Conservation (phyloP, 1,140 invertebrate genomes). For the Pseudomyrmex sp. region DNA sequence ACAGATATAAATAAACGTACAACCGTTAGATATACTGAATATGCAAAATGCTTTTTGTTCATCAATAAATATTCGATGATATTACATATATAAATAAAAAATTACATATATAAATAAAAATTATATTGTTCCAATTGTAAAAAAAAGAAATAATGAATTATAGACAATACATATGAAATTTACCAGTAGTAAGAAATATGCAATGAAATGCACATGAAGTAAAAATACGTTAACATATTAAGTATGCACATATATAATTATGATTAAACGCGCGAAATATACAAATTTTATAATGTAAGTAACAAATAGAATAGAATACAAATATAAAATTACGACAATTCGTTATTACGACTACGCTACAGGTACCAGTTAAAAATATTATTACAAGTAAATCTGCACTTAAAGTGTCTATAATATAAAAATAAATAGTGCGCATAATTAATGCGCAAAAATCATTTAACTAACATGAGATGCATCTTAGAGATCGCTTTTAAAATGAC, state of each 20-base stretch:
- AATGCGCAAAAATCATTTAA: constrained; percentile 5
- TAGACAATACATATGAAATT: constrained; percentile 11
- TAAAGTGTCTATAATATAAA: constrained; percentile 17
- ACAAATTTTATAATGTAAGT: constrained; percentile 16
- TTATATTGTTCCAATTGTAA: background rate
- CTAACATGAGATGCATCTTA: background rate
- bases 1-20: constrained; percentile 21
- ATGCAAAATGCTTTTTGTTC: background rate
- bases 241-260: constrained; percentile 1
- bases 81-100: background rate
- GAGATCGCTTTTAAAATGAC: constrained; percentile 5
- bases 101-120: background rate
- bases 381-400: background rate
- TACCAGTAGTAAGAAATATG: background rate
- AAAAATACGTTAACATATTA: background rate
- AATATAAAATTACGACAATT: constrained; percentile 34
- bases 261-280: constrained; percentile 11
- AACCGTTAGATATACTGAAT: background rate
- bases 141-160: constrained; percentile 1
- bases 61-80: constrained; percentile 7
- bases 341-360: background rate
- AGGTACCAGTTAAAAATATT: constrained; percentile 19
- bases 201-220: background rate
- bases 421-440: background rate
- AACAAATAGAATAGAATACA: constrained; percentile 7